Base-by-base conservation (phyloP, 1,140 invertebrate genomes). In the Penaeus indicus region DNA sequence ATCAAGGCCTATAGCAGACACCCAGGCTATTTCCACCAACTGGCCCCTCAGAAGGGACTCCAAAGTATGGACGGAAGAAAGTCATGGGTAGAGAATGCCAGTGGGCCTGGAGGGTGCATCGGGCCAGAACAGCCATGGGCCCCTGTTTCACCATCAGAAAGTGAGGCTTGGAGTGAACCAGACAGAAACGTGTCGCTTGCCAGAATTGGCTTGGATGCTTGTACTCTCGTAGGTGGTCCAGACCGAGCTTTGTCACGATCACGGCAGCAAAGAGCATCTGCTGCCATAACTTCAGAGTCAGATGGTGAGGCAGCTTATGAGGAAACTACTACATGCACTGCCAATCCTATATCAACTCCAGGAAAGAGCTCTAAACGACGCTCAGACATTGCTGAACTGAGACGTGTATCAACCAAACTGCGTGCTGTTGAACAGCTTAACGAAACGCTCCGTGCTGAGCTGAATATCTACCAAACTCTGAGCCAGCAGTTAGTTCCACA, bases 111-210 rank as follows among this genome's bases (percentile, higher is more conserved):
- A 16, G 64, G 27, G 16, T 67, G 82, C 25, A 42, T 69, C 21
- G 25, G 64, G 47, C 85, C 78, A 54, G 85, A 86, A 60, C 85
- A 88, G 47, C 60, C 80, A 5, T 88, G 86, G 86, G 64, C 64
- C 47, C 89, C 80, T 64, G 89, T 87, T 16, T 91, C 91, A 62
- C 91, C 89, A 13, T 90, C 89, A 60, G 89, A 91, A 38, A 96
- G 95, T 0, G 97, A 97, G 91, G 95, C 95, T 27, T 97, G 96
- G 95, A 97, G 96, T 0, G 96, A 97, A 92, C 96, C 96, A 0
- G 96, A 97, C 91, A 94, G 96, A 86, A 95, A 94, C 85, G 96
- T 97, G 0, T 97, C 96, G 0, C 92, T 96, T 85, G 96, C 95
- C 0, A 94, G 96, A 88, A 97, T 97, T 69, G 96, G 96, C 2